Conservation (phyloP, 2,888 invertebrate genomes). For the Dynastes grantii region DNA sequence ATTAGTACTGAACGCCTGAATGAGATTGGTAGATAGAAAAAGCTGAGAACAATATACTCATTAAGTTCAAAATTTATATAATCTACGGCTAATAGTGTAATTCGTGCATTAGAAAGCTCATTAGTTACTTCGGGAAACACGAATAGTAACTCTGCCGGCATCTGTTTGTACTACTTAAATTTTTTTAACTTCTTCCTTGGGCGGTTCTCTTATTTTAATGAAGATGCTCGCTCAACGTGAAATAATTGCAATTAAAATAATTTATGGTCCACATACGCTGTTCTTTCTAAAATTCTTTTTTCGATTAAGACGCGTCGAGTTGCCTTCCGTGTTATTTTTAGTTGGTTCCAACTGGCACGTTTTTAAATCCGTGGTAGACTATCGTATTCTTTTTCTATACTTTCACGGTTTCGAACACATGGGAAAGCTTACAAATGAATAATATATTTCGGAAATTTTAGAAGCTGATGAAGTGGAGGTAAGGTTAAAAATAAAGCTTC, state of each 20-base stretch:
- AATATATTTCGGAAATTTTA: slow-evolving; percentile 36
- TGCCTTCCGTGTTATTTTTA: slow-evolving; percentile 41
- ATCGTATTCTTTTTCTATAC: slow-evolving; percentile 20
- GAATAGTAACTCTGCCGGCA: too few relatives aligned
- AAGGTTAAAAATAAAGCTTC: slow-evolving; percentile 3
- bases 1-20: slow-evolving; percentile 10
- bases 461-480: slow-evolving; percentile 26
- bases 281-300: slow-evolving; percentile 20
- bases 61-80: not conserved
- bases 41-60: slow-evolving; percentile 23
- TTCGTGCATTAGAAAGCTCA: slow-evolving; percentile 29
- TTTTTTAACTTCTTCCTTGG: not conserved
- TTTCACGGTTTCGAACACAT: slow-evolving; percentile 30
- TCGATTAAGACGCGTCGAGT: not conserved
- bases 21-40: slow-evolving; percentile 8
- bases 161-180: not conserved
- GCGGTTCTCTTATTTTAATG: slow-evolving; percentile 9
- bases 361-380: slow-evolving; percentile 31
- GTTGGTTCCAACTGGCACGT: slow-evolving; percentile 19
- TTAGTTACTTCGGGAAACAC: slow-evolving; percentile 7
- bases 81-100: not conserved
- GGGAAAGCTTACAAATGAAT: slow-evolving; percentile 21
- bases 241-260: slow-evolving; percentile 47
- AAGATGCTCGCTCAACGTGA: slow-evolving; percentile 17
- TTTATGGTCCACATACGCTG: slow-evolving; percentile 33